Base-by-base conservation (phyloP, 2,888 invertebrate species). In the Chrysomela aeneicollis region DNA sequence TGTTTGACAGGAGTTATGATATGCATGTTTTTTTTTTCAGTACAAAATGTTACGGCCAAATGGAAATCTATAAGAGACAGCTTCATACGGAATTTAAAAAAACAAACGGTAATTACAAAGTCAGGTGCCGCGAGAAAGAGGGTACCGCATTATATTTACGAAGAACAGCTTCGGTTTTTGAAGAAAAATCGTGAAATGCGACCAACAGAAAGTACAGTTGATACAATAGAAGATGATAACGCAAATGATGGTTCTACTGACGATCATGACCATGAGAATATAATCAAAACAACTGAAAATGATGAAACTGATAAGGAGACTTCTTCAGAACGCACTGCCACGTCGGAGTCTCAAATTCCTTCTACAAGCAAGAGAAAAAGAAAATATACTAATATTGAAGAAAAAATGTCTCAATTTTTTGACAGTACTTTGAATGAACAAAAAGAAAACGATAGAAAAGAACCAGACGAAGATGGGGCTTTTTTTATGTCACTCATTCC, bases 91-190 rank as follows among this genome's bases (percentile, higher is more conserved):
- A 54, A 54, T 54, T 19, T 35, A 37, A 35, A 54, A 35, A 54
- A 54, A 35, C 19, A 54, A 21, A 21, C 35, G 22, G 54, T 12
- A n/a, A 21, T 49, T 3, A 49, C 6, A 19, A 49, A 49, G 49
- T 54, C 54, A 54, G 54, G 54, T 54, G 54, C 54, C 51, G 51
- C 51, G 51, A 51, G 51, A 54, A 37, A 54, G 54, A 54, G 19
- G 21, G 22, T 54, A 21, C 54, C 54, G 22, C 54, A 54, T 54
- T 54, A 37, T 54, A 37, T 54, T 54, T 35, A 54, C 22, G 54
- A 54, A 18, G 54, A 54, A 35, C 54, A 54, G 22, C 53, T 53
- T 54, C 54, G 54, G 22, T 54, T 54, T 37, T 54, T 37, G n/a
- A 21, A 54, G 21, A 54, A 54, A 54, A 54, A 35, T 35, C 54